A percentile compares a stretch with the other conserved stretches of the same genome.
Evolutionary conservation across 2,113 vertebrate species (phyloP).

Genomic region (Myiagra hebetior): DNA sequence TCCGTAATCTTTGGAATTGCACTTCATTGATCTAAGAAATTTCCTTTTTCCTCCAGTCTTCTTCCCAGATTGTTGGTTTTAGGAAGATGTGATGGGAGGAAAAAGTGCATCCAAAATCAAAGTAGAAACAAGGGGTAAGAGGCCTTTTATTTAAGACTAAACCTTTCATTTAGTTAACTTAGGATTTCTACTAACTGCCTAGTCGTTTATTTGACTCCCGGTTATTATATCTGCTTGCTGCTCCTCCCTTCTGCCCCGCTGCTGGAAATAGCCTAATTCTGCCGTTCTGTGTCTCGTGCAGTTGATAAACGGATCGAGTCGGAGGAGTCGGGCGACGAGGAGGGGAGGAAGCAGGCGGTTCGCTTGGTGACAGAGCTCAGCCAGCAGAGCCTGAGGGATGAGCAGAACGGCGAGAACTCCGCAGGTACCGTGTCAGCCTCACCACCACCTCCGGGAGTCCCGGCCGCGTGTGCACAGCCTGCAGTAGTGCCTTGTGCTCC

Average conservation of each 20-base stretch:
- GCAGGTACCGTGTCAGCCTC: slow-evolving; percentile 10
- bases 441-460: fast-evolving
- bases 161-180: slow-evolving; percentile 48
- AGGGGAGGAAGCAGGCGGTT: slow-evolving; percentile 80
- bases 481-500: fast-evolving
- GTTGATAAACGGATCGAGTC: slow-evolving; percentile 92
- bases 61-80: slow-evolving; percentile 70
- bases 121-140: slow-evolving; percentile 67
- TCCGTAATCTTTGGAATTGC: slow-evolving; percentile 43
- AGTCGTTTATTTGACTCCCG: not conserved
- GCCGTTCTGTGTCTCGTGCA: slow-evolving; percentile 18
- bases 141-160: slow-evolving; percentile 69
- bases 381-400: slow-evolving; percentile 73
- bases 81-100: slow-evolving; percentile 71
- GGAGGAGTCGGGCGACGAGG: slow-evolving; percentile 95
- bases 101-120: slow-evolving; percentile 69
- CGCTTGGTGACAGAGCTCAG: slow-evolving; percentile 82
- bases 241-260: not conserved
- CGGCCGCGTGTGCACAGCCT: not conserved
- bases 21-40: slow-evolving; percentile 65
- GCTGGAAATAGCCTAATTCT: not conserved
- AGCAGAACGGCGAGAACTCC: slow-evolving; percentile 57
- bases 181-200: slow-evolving; percentile 54
- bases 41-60: slow-evolving; percentile 71
- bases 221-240: not conserved